These are phyloP conservation scores for Neodiprion lecontei DNA, from an alignment of 1,140 invertebrate species.

Conservation along the genomic window DNA sequence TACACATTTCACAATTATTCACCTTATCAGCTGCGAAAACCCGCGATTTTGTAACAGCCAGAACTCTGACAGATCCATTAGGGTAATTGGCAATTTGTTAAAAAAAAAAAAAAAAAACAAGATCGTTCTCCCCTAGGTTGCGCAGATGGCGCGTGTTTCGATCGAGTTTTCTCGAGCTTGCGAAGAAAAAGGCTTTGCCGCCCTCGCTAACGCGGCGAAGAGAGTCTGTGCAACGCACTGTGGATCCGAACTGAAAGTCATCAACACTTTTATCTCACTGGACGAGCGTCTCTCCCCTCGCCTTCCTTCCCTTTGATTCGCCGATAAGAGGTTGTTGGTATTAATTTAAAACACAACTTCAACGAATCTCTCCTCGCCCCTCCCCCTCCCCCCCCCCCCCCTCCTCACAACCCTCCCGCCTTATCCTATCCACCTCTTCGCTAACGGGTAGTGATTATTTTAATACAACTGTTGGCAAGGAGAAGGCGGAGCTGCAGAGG, in stretches of 20 bases:
- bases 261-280: background rate
- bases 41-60: too few relatives aligned
- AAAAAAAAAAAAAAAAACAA: background rate
- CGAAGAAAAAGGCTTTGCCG: too few relatives aligned
- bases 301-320: background rate
- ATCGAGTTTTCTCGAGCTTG: too few relatives aligned
- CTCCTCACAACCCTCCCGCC: constrained; percentile 19
- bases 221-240: too few relatives aligned
- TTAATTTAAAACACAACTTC: constrained; percentile 31
- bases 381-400: constrained; percentile 13
- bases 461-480: constrained; percentile 37
- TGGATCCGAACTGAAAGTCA: background rate
- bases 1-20: too few relatives aligned
- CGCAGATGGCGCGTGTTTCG: too few relatives aligned
- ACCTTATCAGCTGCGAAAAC: too few relatives aligned
- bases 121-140: background rate
- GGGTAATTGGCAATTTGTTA: background rate
- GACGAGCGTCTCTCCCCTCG: background rate
- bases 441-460: constrained; percentile 46
- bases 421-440: constrained; percentile 14
- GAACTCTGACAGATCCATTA: background rate
- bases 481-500: constrained; percentile 16
- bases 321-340: constrained; percentile 10
- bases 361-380: constrained; percentile 15
- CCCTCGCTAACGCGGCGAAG: too few relatives aligned